These are phyloP conservation scores for Tetraneura akinire DNA, from an alignment of 1,140 invertebrate genomes.

Conservation along the genomic window DNA sequence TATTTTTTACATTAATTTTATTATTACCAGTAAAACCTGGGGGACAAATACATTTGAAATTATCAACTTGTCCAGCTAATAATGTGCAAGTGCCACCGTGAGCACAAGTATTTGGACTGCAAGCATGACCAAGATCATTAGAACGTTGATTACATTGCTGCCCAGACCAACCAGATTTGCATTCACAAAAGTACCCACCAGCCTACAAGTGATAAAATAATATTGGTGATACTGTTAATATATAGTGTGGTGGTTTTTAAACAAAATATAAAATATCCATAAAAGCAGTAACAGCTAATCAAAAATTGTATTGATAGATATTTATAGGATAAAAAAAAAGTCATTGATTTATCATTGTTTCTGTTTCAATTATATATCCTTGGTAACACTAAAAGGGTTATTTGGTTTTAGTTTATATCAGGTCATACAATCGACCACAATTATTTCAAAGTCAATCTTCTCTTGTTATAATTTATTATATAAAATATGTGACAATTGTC, in stretches of 20 bases:
- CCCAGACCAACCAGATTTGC: constrained; percentile 26
- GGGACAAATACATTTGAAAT: constrained; percentile 77
- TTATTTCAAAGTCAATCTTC: too few species aligned
- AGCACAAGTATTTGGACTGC: constrained; percentile 63
- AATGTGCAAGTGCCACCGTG: constrained; percentile 67
- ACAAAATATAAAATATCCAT: not conserved
- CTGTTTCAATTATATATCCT: too few species aligned
- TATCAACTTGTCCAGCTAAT: constrained; percentile 62
- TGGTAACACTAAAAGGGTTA: too few species aligned
- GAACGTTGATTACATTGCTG: constrained; percentile 43
- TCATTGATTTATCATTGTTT: too few species aligned
- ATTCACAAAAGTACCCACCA: constrained; percentile 47
- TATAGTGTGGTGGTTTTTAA: constrained; percentile 6
- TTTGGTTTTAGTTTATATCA: too few species aligned
- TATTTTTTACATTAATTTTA: not conserved
- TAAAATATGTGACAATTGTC: too few species aligned
- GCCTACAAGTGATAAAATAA: constrained; percentile 45
- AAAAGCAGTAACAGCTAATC: constrained; percentile 7
- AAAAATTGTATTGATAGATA: too few species aligned
- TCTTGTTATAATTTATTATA: too few species aligned
- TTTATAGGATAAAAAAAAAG: too few species aligned
- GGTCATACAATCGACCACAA: too few species aligned
- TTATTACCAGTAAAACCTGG: constrained; percentile 68
- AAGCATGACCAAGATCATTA: constrained; percentile 59
- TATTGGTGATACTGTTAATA: constrained; percentile 18